These are phyloP conservation scores for Galerucella calmariensis DNA, from an alignment of 2,888 invertebrate genomes.

Conservation along the genomic window DNA sequence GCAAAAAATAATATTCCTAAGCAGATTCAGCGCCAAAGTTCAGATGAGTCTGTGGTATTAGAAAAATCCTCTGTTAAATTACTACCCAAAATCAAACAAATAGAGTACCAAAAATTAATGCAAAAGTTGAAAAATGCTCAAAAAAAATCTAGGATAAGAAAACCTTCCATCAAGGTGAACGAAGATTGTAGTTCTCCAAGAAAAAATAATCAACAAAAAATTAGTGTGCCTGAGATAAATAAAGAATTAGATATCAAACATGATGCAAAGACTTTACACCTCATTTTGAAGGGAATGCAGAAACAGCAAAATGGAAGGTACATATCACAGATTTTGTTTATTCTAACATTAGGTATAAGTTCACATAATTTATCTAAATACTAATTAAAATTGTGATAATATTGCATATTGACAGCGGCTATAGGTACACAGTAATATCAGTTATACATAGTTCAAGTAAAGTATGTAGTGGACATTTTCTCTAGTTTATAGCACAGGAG, in stretches of 20 bases:
- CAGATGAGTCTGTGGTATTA: slow-evolving; percentile 32
- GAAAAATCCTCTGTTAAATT: slow-evolving; percentile 60
- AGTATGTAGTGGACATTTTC: too few relatives aligned
- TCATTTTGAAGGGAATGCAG: slow-evolving; percentile 55
- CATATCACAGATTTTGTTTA: slow-evolving; percentile 29
- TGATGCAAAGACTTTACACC: slow-evolving; percentile 40
- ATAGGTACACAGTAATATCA: too few relatives aligned
- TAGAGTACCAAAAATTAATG: slow-evolving; percentile 61
- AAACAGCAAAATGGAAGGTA: slow-evolving; percentile 60
- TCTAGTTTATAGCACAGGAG: too few relatives aligned
- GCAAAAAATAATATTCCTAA: slow-evolving; percentile 17
- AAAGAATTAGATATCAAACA: slow-evolving; percentile 36
- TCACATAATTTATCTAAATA: background rate
- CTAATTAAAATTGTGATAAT: too few relatives aligned
- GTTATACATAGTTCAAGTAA: too few relatives aligned
- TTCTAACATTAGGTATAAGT: background rate
- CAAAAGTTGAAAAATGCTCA: slow-evolving; percentile 58
- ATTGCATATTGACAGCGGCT: too few relatives aligned
- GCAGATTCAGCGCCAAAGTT: slow-evolving; percentile 9
- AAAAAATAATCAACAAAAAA: slow-evolving; percentile 30
- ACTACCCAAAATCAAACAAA: slow-evolving; percentile 61
- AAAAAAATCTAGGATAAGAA: slow-evolving; percentile 43
- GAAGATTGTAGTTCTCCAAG: slow-evolving; percentile 25
- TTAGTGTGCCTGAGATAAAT: slow-evolving; percentile 3
- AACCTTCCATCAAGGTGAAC: slow-evolving; percentile 33